Conservation (phyloP, 2,888 invertebrate genomes). For the Hypsopygia costalis region DNA sequence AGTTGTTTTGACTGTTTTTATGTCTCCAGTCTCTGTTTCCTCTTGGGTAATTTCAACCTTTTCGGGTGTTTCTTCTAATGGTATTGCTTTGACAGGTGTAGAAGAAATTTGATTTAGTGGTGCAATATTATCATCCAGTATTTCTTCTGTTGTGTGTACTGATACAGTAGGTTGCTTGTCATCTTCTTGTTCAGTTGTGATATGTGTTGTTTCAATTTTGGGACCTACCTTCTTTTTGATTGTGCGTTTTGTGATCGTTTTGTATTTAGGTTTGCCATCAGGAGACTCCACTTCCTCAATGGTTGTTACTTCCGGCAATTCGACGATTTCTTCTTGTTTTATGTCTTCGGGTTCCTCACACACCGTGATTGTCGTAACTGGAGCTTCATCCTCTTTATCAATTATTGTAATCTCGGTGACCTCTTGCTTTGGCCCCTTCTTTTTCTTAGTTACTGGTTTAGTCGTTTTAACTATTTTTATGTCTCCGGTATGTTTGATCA, state of each 20-base stretch:
- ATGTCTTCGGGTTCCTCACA: conserved; percentile 22
- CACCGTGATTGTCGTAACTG: conserved; percentile 15
- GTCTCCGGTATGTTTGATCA: conserved; percentile 19
- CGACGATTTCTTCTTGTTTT: conserved; percentile 19
- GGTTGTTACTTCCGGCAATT: conserved; percentile 46
- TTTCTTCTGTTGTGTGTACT: conserved; percentile 24
- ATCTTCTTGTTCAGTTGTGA: conserved; percentile 44
- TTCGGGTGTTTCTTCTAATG: conserved; percentile 37
- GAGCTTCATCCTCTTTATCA: conserved; percentile 26
- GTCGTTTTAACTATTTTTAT: conserved; percentile 17
- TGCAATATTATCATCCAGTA: conserved; percentile 43
- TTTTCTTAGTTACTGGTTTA: conserved; percentile 37
- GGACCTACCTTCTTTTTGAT: conserved; percentile 41
- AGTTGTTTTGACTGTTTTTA: conserved; percentile 35
- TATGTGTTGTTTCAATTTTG: conserved; percentile 23
- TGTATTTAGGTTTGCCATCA: conserved; percentile 19
- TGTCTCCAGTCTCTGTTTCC: conserved; percentile 29
- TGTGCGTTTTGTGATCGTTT: conserved; percentile 26
- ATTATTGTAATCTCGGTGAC: conserved; percentile 52
- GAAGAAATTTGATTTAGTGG: conserved; percentile 46
- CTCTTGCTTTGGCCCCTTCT: conserved; percentile 40
- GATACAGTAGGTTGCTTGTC: conserved; percentile 35
- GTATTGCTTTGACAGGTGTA: conserved; percentile 33
- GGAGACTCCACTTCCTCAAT: conserved; percentile 16
- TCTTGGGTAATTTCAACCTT: conserved; percentile 25